Evolutionary conservation across 37 sponge, comb jelly and placozoan species (phyloP), one percentile per base, ranked within the genome.

Genomic region (Diacarnus erythraeanus): DNA sequence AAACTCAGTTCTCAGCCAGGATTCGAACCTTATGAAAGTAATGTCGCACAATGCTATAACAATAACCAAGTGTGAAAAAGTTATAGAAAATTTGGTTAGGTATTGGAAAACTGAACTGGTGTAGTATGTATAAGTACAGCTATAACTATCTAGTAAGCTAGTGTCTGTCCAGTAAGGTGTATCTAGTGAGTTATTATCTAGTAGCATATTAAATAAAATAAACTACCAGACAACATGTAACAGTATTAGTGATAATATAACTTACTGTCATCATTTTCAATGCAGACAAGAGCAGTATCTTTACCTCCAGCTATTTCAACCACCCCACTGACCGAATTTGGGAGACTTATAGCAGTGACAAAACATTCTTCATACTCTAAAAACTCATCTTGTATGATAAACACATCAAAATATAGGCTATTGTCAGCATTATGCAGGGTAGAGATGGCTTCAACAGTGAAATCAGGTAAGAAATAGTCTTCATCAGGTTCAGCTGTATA

Each of bases 221-320:
- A 6, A 69, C 64, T 33, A 21, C 38, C 12, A 10, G 17, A 36
- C 6, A 25, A 76, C 37, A 76, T 31, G 56, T 27, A 37, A 38
- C 22, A 23, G 22, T 21, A 76, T 41, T 27, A 36, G 33, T 61
- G 58, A 36, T 22, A 34, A 57, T 3, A 76, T 61, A 58, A 33
- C 83, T 29, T 65, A 82, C 83, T 51, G 44, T 82, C 75, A 74
- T 82, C 74, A 33, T 82, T 75, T 42, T 22, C 56, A 63, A 82
- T 82, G 75, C 59, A 72, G 42, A 72, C 39, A n/a, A 72, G n/a
- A 17, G 77, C 22, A 39, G 43, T 77, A 1, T 41, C 33, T 3
- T 26, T 60, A 20, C 25, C 33, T 6, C 0, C 42, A 39, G 8
- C 76, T 6, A 75, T 59, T 3, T 2, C 10, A 5, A 77, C 5